Base-by-base conservation (phyloP, 2,888 invertebrate genomes). In the Conus canariensis region DNA sequence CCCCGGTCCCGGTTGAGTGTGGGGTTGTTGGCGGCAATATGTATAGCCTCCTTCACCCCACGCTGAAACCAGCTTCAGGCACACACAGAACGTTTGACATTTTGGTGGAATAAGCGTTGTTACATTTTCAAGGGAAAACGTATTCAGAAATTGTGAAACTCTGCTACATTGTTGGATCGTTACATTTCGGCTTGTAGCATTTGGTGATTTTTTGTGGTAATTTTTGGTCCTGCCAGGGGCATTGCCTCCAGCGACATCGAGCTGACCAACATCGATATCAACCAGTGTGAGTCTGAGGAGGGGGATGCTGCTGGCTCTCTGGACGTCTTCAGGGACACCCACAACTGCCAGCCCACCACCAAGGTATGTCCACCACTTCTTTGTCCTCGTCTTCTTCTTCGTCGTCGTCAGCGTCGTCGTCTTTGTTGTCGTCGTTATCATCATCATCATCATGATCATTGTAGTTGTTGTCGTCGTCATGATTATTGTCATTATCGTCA, bases 241-340 rank as follows among this genome's bases (percentile, higher is more conserved):
- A 94, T 96, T 14, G 95, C 95, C 0, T 95, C 95, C 6, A 95
- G 96, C 64, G 96, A 96, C 90, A 95, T 96, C 30, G 96, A 96
- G 89, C 93, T 96, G 90, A 96, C 96, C 4, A 94, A 95, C 85
- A 94, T 96, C 56, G 96, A 96, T 92, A 96, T 96, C 94, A 98
- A 99, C 96, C 99, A 99, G 95, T 99, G 99, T 96, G 98, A 98
- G 94, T 64, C 94, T 95, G 92, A 92, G 93, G 74, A 82, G 0
- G 45, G 25, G 8, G 90, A 89, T 16, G 88, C 16, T 10, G 58
- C 89, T 7, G 97, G 97, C 95, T 98, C 98, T 96, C 97, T 98
- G 94, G 97, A 97, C 95, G 97, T 98, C 19, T 98, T 99, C 96
- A 97, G 98, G 93, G 98, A 98, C 93, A 98, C 98, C 56, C 98